phyloP scores from a whole-genome alignment of 2,113 vertebrate genomes.

The Orycteropus afer region DNA sequence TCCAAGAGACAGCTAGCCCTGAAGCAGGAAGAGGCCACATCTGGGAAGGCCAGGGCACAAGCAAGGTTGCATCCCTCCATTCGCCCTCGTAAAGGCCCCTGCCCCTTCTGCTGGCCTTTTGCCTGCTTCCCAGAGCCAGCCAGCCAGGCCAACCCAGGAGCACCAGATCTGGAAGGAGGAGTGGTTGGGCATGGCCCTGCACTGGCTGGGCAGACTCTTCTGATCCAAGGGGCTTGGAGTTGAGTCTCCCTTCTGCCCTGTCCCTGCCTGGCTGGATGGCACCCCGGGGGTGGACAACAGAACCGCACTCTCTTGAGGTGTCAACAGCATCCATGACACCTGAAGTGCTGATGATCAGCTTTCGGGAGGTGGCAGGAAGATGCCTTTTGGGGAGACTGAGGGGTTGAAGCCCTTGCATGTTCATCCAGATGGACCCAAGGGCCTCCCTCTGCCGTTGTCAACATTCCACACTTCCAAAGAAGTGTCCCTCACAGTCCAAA shows the following conservation, averaged over 20 bases:
- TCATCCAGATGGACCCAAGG: neutral
- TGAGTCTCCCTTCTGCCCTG: neutral
- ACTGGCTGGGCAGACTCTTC: neutral
- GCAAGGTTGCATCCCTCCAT: neutral
- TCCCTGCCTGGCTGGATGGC: neutral
- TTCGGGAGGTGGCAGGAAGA: neutral
- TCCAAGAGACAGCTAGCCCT: constrained; percentile 76
- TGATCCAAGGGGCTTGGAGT: neutral
- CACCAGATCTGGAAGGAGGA: neutral
- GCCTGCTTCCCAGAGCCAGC: neutral
- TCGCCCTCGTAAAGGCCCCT: neutral
- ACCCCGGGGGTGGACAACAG: neutral
- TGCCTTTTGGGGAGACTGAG: neutral
- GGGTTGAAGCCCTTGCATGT: neutral
- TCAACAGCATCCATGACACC: neutral
- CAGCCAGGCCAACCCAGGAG: neutral
- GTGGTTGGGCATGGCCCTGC: neutral
- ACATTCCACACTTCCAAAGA: neutral
- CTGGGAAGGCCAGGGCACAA: neutral
- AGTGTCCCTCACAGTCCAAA: neutral
- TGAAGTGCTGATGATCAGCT: neutral
- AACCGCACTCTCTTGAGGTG: neutral
- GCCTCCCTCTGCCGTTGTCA: neutral
- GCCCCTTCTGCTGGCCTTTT: neutral
- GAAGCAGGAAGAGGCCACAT: neutral